These are phyloP conservation scores for Protobothrops mucrosquamatus DNA, from an alignment of 2,113 vertebrate genomes.

Conservation along the genomic window DNA sequence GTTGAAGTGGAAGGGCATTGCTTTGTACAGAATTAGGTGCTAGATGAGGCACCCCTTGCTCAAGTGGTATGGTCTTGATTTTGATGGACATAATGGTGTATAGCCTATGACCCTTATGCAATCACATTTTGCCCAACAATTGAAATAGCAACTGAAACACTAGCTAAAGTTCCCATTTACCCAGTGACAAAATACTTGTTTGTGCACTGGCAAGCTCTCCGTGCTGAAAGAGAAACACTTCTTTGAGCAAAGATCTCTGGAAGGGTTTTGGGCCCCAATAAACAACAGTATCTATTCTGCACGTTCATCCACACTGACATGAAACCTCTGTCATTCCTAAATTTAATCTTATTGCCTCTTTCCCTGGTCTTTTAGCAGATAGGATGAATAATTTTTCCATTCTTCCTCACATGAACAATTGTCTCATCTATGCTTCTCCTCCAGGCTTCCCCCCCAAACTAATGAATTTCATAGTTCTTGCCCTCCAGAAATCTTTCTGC, in stretches of 20 bases:
- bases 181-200: background rate
- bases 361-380: background rate
- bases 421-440: background rate
- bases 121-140: background rate
- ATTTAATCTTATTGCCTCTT: background rate
- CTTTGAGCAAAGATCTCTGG: background rate
- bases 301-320: background rate
- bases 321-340: background rate
- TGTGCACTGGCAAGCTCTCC: background rate
- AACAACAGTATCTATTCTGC: background rate
- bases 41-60: background rate
- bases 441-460: background rate
- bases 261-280: background rate
- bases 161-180: background rate
- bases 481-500: conserved; percentile 1
- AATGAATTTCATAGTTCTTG: background rate
- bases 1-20: background rate
- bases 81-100: background rate
- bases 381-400: background rate
- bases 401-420: background rate
- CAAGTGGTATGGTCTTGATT: background rate
- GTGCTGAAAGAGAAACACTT: background rate
- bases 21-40: background rate
- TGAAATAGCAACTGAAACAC: background rate
- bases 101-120: background rate